Evolutionary conservation across 2,888 invertebrate species (phyloP).

Genomic region (Phytoseiulus persimilis): DNA sequence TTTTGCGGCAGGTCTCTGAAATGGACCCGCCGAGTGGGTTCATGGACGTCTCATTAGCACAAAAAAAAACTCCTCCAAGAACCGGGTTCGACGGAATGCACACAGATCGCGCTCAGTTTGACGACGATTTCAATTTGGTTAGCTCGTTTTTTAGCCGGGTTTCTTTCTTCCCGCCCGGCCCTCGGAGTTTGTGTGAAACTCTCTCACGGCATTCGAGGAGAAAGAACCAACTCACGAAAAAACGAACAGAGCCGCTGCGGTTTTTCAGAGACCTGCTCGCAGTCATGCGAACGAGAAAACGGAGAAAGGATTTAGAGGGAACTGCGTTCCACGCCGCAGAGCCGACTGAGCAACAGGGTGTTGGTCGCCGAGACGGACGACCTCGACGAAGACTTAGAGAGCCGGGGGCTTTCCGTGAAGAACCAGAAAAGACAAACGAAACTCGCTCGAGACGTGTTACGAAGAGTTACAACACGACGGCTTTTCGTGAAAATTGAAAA

Average conservation of each 20-base stretch:
- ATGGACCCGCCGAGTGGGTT: background rate
- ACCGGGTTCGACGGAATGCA: background rate
- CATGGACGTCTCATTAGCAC: background rate
- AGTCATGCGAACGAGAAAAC: background rate
- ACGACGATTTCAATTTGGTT: background rate
- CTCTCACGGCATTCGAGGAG: background rate
- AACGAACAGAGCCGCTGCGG: background rate
- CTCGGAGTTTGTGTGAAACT: background rate
- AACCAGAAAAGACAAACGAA: background rate
- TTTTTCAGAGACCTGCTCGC: background rate
- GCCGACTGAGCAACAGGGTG: background rate
- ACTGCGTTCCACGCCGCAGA: background rate
- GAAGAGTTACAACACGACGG: background rate
- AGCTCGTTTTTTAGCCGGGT: background rate
- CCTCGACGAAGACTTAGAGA: background rate
- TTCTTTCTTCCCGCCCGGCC: background rate
- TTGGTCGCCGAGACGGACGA: background rate
- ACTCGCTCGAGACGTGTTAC: background rate
- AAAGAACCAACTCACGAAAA: background rate
- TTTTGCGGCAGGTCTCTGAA: background rate
- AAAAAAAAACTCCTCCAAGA: background rate
- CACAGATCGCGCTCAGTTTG: background rate
- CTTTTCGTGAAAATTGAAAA: background rate
- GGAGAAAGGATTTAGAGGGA: background rate
- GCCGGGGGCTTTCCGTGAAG: background rate